Conservation (phyloP, 2,888 invertebrate genomes). For the Notodonta dromedarius region DNA sequence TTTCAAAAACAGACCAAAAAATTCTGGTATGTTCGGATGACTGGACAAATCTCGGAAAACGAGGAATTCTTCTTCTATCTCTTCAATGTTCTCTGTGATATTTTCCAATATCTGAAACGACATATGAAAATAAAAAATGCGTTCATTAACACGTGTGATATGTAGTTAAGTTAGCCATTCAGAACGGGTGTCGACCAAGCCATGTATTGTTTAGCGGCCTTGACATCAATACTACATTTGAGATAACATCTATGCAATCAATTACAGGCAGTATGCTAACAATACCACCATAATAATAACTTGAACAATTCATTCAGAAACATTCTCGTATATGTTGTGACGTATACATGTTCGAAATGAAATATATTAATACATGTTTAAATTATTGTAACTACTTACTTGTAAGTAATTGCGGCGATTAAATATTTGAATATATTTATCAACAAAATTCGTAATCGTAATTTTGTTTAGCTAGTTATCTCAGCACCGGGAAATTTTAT, state of each 20-base stretch:
- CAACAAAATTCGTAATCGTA: background rate
- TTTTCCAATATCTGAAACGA: conserved; percentile 87
- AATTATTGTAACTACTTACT: conserved; percentile 17
- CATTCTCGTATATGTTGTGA: conserved; percentile 17
- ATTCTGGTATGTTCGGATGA: conserved; percentile 90
- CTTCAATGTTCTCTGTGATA: conserved; percentile 91
- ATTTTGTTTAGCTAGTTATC: background rate
- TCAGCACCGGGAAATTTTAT: conserved; percentile 17
- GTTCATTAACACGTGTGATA: conserved; percentile 24
- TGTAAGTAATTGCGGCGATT: background rate
- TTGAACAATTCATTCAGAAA: conserved; percentile 34
- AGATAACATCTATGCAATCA: conserved; percentile 72
- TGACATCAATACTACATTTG: conserved; percentile 70
- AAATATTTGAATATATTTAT: background rate
- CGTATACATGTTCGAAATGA: conserved; percentile 3
- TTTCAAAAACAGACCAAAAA: conserved; percentile 89
- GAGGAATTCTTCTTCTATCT: conserved; percentile 91
- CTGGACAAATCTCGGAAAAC: conserved; percentile 89
- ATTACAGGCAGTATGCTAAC: conserved; percentile 65
- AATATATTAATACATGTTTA: conserved; percentile 20
- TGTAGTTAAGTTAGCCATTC: conserved; percentile 32
- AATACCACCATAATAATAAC: conserved; percentile 61
- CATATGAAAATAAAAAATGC: conserved; percentile 1
- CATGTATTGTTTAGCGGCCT: conserved; percentile 71
- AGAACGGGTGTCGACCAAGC: conserved; percentile 55